Base-by-base conservation (phyloP, 2,797 vertebrate genomes). In the Periophthalmus magnuspinnatus region DNA sequence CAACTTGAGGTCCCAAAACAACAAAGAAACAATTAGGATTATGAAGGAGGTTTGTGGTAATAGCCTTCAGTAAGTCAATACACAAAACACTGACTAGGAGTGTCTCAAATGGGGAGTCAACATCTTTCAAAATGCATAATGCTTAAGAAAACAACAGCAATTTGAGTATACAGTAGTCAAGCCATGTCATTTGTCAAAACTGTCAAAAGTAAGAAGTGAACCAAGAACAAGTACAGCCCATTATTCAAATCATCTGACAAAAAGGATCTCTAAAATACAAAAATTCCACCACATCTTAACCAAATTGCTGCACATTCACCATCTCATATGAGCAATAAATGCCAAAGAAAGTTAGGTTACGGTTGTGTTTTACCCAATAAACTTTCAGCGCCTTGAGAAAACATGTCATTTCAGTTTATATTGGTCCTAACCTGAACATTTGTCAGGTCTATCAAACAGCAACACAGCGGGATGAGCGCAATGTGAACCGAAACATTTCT, bases 1-100 rank as follows among this genome's bases (percentile, higher is more conserved):
- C 48, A n/a, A 5, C 16, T 16, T 41, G n/a, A 50, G 57, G 75
- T 41, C 57, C 64, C 45, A 54, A 60, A 68, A n/a, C 52, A 72
- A 75, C 70, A 45, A 32, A 68, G 74, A 81, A 86, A 84, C 70
- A 84, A 78, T 64, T 61, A 63, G 71, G 68, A 71, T 75, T 70
- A 84, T 70, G 66, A 81, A 68, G 71, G 21, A 34, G 28, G 47
- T 6, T 10, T 36, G 63, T 65, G 83, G 58, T 19, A 59, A 57
- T 57, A 57, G 55, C 24, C 24, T 57, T 7, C 7, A 59, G 57
- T 34, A 59, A 19, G 14, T 59, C 16, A 59, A 21, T 1, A 34
- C 59, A 69, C 61, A 65, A 2, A 68, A 57, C 14, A 70, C 54
- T n/a, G 59, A 5, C 9, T 13, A 34, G 32, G 50, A 54, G 64